These are phyloP conservation scores for Cheiracanthium punctorium DNA, from an alignment of 2,888 invertebrate genomes.

Conservation along the genomic window DNA sequence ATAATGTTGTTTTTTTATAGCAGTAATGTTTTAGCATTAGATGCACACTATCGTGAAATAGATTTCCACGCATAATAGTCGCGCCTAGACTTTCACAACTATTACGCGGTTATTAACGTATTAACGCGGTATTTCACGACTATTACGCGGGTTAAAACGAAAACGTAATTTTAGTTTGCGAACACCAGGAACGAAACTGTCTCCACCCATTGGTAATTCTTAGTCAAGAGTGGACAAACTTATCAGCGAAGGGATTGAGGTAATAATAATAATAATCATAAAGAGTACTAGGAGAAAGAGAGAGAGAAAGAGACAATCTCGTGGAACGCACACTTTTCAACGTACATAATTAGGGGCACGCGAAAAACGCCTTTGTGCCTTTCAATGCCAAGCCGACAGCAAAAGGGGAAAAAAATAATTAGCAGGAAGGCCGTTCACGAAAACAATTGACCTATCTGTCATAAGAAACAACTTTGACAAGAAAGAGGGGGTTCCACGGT, in stretches of 20 bases:
- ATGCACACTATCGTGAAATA: too few relatives aligned
- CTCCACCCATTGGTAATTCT: not conserved
- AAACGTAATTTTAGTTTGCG: too few relatives aligned
- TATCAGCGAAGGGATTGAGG: not conserved
- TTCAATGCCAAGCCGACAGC: slow-evolving; percentile 49
- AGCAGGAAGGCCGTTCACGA: slow-evolving; percentile 20
- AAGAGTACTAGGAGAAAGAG: too few relatives aligned
- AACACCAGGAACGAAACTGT: not conserved
- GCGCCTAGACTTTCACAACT: too few relatives aligned
- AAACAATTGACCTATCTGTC: slow-evolving; percentile 58
- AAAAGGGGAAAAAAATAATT: slow-evolving; percentile 18
- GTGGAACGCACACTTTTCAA: slow-evolving; percentile 32
- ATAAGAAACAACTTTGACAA: slow-evolving; percentile 3
- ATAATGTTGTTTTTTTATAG: too few relatives aligned
- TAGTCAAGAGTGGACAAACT: not conserved
- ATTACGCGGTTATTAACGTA: too few relatives aligned
- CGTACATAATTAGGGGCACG: slow-evolving; percentile 11
- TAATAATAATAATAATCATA: not conserved
- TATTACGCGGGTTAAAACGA: too few relatives aligned
- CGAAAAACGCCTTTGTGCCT: slow-evolving; percentile 35
- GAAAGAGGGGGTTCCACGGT: not conserved
- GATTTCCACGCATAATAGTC: too few relatives aligned
- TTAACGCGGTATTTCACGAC: too few relatives aligned
- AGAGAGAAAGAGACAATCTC: not conserved
- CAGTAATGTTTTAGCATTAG: too few relatives aligned